phyloP scores from a whole-genome alignment of 2,888 invertebrate species.

The Unio pictorum region DNA sequence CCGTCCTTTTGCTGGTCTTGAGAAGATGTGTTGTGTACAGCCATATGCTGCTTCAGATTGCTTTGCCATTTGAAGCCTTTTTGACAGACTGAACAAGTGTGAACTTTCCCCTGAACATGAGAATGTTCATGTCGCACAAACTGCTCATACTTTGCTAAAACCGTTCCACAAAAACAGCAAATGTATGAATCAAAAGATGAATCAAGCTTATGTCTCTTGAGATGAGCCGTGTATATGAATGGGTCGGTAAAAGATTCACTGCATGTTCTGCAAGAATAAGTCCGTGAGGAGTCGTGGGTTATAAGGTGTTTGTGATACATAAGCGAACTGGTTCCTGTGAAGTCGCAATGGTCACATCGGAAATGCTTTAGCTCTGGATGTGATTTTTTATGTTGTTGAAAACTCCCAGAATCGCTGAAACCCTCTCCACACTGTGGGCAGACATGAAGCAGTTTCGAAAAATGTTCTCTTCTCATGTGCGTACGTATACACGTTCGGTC shows the following conservation, averaged over 20 bases:
- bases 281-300: slow-evolving; percentile 37
- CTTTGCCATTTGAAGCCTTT: slow-evolving; percentile 49
- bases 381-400: slow-evolving; percentile 51
- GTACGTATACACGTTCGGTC: slow-evolving; percentile 51
- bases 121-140: slow-evolving; percentile 57
- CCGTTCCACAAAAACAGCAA: slow-evolving; percentile 56
- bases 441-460: slow-evolving; percentile 41
- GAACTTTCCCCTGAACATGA: slow-evolving; percentile 46
- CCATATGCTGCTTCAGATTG: slow-evolving; percentile 48
- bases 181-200: slow-evolving; percentile 35
- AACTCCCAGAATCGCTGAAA: slow-evolving; percentile 36
- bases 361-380: slow-evolving; percentile 53
- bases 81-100: slow-evolving; percentile 43
- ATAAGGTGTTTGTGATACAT: slow-evolving; percentile 54
- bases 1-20: neutral
- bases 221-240: slow-evolving; percentile 52
- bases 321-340: slow-evolving; percentile 50
- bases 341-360: slow-evolving; percentile 47
- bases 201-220: slow-evolving; percentile 50
- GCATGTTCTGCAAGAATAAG: slow-evolving; percentile 49
- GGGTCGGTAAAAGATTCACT: slow-evolving; percentile 49
- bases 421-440: slow-evolving; percentile 58
- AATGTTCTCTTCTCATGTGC: slow-evolving; percentile 54
- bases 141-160: slow-evolving; percentile 47
- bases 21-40: slow-evolving; percentile 1